Percentiles rank a stretch among this genome's conserved stretches.
Conservation (phyloP, 2,888 invertebrate species). For the Lottia scabra region DNA sequence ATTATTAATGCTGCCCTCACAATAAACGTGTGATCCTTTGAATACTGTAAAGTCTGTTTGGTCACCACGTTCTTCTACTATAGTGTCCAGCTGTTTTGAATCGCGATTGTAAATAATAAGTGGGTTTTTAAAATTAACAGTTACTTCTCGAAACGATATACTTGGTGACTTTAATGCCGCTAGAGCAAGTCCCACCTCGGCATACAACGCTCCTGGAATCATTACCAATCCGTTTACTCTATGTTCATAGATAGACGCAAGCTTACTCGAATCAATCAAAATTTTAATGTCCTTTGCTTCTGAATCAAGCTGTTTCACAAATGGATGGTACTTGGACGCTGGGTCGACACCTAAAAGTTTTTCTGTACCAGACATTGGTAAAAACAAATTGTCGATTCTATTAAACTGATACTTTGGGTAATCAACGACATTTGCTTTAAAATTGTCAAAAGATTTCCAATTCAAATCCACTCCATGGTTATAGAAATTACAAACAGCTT, state of each 20-base stretch:
- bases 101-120: not conserved
- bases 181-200: conserved; percentile 35
- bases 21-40: not conserved
- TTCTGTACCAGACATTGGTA: conserved; percentile 24
- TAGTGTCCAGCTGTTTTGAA: not conserved
- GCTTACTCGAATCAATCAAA: conserved; percentile 21
- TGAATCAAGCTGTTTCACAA: conserved; percentile 10
- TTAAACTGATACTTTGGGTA: conserved; percentile 39
- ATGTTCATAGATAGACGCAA: conserved; percentile 42
- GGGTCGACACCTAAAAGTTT: conserved; percentile 20
- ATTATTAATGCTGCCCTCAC: not conserved
- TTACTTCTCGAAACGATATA: not conserved
- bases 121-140: not conserved
- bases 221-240: conserved; percentile 24
- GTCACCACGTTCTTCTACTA: not conserved
- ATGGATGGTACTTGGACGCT: conserved; percentile 14
- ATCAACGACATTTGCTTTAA: conserved; percentile 18
- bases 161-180: conserved; percentile 7
- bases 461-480: conserved; percentile 27
- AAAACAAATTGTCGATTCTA: conserved; percentile 24
- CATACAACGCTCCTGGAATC: conserved; percentile 40
- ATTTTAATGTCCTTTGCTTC: conserved; percentile 16
- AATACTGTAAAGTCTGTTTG: not conserved
- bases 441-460: conserved; percentile 29
- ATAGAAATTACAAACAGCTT: conserved; percentile 29